A percentile compares a stretch with the other conserved stretches of the same genome.
Conservation (phyloP, 1,140 invertebrate genomes). For the Coenobita brevimanus region DNA sequence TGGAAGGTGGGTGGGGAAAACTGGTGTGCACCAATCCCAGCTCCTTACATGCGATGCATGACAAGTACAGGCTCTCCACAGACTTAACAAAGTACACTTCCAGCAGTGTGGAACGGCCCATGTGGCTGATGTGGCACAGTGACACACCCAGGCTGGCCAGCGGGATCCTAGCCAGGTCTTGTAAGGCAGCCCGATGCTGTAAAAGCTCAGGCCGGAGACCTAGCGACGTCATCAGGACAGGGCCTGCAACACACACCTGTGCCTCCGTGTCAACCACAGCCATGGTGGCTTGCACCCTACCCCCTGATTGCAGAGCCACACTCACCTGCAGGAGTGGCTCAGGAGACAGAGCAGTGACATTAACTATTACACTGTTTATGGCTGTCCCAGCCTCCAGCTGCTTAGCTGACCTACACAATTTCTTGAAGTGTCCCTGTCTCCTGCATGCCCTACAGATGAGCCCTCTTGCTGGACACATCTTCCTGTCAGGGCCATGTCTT, state of each 20-base stretch:
- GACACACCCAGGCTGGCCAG: neutral
- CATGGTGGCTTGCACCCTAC: neutral
- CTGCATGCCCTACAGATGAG: neutral
- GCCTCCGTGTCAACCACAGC: no score
- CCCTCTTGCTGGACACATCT: no score
- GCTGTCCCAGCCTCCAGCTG: no score
- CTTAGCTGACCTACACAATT: no score
- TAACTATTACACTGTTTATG: neutral
- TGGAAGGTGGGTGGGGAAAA: no score
- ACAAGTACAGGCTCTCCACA: no score
- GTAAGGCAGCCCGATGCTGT: neutral
- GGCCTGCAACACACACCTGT: no score
- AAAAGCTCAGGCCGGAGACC: conserved; percentile 17
- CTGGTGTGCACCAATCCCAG: no score
- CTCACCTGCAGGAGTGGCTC: conserved; percentile 6
- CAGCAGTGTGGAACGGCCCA: no score
- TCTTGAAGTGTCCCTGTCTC: neutral
- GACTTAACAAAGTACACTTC: no score
- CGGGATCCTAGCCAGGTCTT: conserved; percentile 12
- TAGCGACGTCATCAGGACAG: conserved; percentile 11
- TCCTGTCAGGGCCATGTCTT: no score
- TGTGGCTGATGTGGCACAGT: neutral
- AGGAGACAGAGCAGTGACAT: neutral
- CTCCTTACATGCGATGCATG: no score
- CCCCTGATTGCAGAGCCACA: neutral